These are phyloP conservation scores for Physeter macrocephalus DNA, from an alignment of 2,113 vertebrate genomes.

Conservation along the genomic window DNA sequence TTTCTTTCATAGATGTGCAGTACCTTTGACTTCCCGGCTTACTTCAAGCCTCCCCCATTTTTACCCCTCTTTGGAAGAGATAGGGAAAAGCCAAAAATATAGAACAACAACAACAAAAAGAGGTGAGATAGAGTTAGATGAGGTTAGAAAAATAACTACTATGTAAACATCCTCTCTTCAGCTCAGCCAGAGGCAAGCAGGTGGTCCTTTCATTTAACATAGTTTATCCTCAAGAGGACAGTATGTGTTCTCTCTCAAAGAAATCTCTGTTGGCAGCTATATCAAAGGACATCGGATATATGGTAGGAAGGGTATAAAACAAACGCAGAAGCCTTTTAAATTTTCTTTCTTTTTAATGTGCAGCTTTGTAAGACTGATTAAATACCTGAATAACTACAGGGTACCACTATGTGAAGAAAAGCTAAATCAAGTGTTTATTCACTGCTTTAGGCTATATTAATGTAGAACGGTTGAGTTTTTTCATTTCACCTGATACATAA, in stretches of 20 bases:
- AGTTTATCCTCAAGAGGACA: conserved; percentile 13
- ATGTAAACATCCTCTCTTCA: background rate
- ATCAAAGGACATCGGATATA: background rate
- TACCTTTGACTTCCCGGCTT: conserved; percentile 19
- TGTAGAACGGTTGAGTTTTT: background rate
- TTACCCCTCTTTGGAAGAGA: background rate
- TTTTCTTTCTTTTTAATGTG: background rate
- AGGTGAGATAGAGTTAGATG: background rate
- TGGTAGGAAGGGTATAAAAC: background rate
- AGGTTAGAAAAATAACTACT: background rate
- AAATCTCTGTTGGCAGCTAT: background rate
- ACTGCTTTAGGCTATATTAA: background rate
- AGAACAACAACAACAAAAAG: background rate
- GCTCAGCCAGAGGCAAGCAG: background rate
- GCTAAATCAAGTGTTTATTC: background rate
- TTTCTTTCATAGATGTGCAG: conserved; percentile 7
- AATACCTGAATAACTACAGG: background rate
- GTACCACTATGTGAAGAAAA: background rate
- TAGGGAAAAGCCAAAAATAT: background rate
- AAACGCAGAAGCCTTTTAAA: background rate
- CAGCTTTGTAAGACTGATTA: background rate
- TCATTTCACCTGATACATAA: conserved; percentile 11
- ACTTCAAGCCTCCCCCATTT: background rate
- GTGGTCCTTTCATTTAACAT: conserved; percentile 12
- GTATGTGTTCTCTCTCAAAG: conserved; percentile 1